Percentiles rank a stretch among this genome's conserved stretches.
Evolutionary conservation across 2,797 vertebrate species (phyloP).

Genomic region (Lepidocolaptes lacrymiger): DNA sequence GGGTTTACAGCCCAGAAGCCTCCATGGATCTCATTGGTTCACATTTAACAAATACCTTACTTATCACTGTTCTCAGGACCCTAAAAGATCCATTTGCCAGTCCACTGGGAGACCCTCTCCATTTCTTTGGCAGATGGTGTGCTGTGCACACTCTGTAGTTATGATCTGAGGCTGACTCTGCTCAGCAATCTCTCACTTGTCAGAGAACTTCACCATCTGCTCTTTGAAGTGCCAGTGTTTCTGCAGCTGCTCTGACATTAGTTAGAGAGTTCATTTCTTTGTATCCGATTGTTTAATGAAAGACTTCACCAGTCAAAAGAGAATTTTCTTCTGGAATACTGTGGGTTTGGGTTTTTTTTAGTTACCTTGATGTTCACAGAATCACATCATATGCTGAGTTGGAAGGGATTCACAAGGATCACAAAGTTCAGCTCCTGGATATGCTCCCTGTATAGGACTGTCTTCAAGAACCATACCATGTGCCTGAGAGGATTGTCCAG

Average conservation of each 20-base stretch:
- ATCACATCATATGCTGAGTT: background rate
- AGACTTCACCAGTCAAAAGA: background rate
- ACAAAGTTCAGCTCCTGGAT: background rate
- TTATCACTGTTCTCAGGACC: background rate
- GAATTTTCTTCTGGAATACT: background rate
- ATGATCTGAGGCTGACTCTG: background rate
- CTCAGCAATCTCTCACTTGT: background rate
- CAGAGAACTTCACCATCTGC: background rate
- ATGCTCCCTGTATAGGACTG: background rate
- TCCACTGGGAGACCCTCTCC: background rate
- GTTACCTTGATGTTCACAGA: background rate
- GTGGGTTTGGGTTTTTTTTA: background rate
- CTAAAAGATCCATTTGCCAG: background rate
- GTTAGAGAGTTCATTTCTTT: background rate
- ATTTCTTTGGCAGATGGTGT: background rate
- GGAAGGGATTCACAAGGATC: too few relatives aligned
- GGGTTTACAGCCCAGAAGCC: background rate
- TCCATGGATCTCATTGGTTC: background rate
- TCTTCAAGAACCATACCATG: background rate
- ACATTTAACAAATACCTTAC: background rate
- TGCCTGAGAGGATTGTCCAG: background rate
- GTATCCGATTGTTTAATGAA: background rate
- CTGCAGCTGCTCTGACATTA: background rate
- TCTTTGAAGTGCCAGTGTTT: background rate
- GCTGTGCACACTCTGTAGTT: rapidly evolving